Conservation (phyloP, 2,888 invertebrate species). For the Lithophane socia region DNA sequence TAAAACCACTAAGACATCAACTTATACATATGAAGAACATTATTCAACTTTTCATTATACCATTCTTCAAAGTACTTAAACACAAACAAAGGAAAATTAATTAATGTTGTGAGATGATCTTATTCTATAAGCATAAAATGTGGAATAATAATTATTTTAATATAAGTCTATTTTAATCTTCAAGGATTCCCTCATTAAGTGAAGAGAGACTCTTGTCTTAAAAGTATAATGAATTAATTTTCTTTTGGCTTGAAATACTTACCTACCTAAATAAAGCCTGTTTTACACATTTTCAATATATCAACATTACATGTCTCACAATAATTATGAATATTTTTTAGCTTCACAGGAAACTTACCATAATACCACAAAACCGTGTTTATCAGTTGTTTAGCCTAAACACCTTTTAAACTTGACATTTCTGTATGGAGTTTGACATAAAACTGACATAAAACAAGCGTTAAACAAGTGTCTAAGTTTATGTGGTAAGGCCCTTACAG, state of each 20-base stretch:
- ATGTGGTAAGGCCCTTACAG: too few relatives aligned
- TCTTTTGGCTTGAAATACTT: too few relatives aligned
- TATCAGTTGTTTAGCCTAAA: too few relatives aligned
- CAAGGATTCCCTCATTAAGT: slow-evolving; percentile 28
- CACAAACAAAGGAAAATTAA: slow-evolving; percentile 45
- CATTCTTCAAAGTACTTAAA: slow-evolving; percentile 9
- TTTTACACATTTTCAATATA: not conserved
- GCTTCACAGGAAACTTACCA: too few relatives aligned
- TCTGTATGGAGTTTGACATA: too few relatives aligned
- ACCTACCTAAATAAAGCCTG: not conserved
- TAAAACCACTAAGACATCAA: slow-evolving; percentile 1
- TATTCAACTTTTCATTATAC: slow-evolving; percentile 14
- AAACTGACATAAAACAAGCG: too few relatives aligned
- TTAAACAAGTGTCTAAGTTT: too few relatives aligned
- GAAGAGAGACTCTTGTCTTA: slow-evolving; percentile 5
- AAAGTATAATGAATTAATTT: slow-evolving; percentile 12
- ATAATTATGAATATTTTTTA: too few relatives aligned
- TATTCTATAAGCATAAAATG: slow-evolving; percentile 32
- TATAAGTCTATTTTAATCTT: slow-evolving; percentile 37
- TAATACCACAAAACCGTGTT: too few relatives aligned
- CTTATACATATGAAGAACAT: slow-evolving; percentile 18
- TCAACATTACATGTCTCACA: not conserved
- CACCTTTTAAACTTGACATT: too few relatives aligned
- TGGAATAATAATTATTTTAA: slow-evolving; percentile 42
- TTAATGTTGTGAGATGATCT: slow-evolving; percentile 38